Percentiles rank a stretch among this genome's conserved stretches.
These are phyloP conservation scores for Lydus trimaculatus DNA, from an alignment of 2,888 invertebrate genomes.

Conservation along the genomic window DNA sequence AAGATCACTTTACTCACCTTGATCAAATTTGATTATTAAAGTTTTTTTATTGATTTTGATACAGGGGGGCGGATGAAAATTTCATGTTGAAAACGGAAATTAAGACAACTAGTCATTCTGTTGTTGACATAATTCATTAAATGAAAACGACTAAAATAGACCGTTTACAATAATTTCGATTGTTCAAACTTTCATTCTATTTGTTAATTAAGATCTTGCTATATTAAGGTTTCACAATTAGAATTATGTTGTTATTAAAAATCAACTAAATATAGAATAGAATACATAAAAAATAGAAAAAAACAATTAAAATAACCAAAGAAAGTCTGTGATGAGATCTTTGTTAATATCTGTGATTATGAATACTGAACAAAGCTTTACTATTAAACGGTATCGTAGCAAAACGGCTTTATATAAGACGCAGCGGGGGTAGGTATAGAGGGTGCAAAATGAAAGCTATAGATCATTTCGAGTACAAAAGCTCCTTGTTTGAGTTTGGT, in stretches of 20 bases:
- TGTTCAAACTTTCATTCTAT: slow-evolving; percentile 41
- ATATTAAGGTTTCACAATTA: neutral
- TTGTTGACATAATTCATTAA: slow-evolving; percentile 52
- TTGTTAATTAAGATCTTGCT: slow-evolving; percentile 25
- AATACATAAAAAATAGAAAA: neutral
- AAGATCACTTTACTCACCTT: slow-evolving; percentile 5
- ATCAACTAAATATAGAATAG: neutral
- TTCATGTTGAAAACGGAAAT: slow-evolving; percentile 47
- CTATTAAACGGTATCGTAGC: slow-evolving; percentile 45
- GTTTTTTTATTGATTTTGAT: neutral
- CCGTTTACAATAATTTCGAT: slow-evolving; percentile 42
- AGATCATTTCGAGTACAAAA: slow-evolving; percentile 57
- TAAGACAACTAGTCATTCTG: slow-evolving; percentile 53
- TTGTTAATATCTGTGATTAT: slow-evolving; percentile 6
- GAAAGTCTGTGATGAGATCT: neutral
- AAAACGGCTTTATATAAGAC: slow-evolving; percentile 29
- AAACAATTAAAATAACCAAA: neutral
- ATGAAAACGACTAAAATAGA: slow-evolving; percentile 27
- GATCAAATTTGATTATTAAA: neutral
- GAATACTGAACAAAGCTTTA: slow-evolving; percentile 27
- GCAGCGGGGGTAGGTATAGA: slow-evolving; percentile 36
- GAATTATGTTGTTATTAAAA: neutral
- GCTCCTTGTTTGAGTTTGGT: slow-evolving; percentile 36
- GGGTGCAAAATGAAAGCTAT: slow-evolving; percentile 55
- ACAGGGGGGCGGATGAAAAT: neutral